Conservation (phyloP, 2,113 vertebrate genomes). For the Zeus faber region DNA sequence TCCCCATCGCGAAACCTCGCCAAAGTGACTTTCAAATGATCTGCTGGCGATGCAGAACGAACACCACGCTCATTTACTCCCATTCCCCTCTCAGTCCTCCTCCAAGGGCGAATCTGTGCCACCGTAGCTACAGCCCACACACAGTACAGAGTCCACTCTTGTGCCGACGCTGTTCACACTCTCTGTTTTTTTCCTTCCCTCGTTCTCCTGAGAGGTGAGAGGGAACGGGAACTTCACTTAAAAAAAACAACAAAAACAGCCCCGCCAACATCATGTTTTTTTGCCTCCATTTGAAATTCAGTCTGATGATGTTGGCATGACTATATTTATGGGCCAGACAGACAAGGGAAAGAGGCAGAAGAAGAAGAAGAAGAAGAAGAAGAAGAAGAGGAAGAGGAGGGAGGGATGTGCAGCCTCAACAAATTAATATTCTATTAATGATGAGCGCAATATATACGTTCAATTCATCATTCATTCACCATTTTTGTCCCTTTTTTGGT, state of each 20-base stretch:
- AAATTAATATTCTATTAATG: no score
- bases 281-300: slow-evolving; percentile 50
- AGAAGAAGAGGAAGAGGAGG: slow-evolving; percentile 21
- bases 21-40: slow-evolving; percentile 37
- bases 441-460: no score
- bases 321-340: slow-evolving; percentile 55
- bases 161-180: neutral
- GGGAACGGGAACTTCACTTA: slow-evolving; percentile 18
- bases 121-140: slow-evolving; percentile 17
- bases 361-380: no score
- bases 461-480: no score
- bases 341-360: no score
- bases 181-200: slow-evolving; percentile 5
- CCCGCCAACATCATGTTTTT: slow-evolving; percentile 42
- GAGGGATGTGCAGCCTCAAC: neutral
- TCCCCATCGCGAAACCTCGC: slow-evolving; percentile 18
- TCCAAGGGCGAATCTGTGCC: slow-evolving; percentile 29
- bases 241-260: slow-evolving; percentile 25
- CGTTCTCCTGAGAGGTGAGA: slow-evolving; percentile 11
- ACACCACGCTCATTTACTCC: slow-evolving; percentile 32
- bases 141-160: neutral
- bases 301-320: slow-evolving; percentile 54
- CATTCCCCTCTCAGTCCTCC: slow-evolving; percentile 37
- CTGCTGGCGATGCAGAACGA: slow-evolving; percentile 30
- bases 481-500: no score